phyloP scores from a whole-genome alignment of 2,797 vertebrate species.

The Ptychobarbus kaznakovi region DNA sequence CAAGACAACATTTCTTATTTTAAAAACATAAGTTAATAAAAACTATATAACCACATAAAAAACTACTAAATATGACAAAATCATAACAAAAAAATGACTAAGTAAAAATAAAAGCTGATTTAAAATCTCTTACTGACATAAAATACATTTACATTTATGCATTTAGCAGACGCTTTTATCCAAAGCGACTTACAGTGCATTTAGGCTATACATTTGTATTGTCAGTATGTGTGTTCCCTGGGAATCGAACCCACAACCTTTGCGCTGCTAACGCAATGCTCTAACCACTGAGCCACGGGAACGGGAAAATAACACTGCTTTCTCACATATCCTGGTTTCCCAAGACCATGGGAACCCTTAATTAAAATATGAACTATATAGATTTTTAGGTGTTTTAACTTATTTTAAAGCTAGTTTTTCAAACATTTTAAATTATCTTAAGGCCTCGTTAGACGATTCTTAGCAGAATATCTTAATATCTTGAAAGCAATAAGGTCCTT shows the following conservation, averaged over 20 bases:
- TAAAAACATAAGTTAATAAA: too few species aligned
- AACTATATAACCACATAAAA: neutral
- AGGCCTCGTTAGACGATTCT: neutral
- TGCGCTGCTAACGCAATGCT: too few species aligned
- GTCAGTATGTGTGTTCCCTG: too few species aligned
- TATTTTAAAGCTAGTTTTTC: neutral
- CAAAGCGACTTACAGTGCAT: too few species aligned
- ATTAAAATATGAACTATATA: neutral
- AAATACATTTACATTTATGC: too few species aligned
- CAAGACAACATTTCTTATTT: neutral
- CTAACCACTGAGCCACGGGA: too few species aligned
- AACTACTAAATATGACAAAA: too few species aligned
- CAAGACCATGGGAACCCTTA: neutral
- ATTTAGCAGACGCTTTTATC: too few species aligned
- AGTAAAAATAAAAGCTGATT: neutral
- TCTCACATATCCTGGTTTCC: neutral
- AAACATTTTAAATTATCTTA: neutral
- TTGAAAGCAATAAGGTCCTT: conserved; percentile 1
- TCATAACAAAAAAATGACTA: neutral
- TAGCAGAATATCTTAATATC: neutral
- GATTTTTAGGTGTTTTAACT: neutral
- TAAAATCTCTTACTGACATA: neutral
- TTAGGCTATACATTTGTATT: too few species aligned
- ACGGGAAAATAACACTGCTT: neutral
- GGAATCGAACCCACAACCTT: too few species aligned